Conservation (phyloP, 1,140 invertebrate species). For the Stegodyphus dumicola region DNA sequence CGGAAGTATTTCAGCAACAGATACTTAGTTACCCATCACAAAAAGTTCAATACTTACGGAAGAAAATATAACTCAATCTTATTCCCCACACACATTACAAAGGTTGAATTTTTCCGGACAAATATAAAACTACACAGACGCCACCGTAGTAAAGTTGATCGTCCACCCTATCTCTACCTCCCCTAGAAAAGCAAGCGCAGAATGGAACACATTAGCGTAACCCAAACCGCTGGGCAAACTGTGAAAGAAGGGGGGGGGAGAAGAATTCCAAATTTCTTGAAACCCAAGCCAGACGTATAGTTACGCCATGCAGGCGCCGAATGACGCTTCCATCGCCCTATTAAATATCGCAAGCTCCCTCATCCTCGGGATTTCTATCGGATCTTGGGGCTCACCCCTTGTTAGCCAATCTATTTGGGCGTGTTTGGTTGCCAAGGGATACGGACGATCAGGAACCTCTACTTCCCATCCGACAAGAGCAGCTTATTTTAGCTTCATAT, state of each 20-base stretch:
- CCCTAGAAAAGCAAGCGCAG: background rate
- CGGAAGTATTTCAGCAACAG: background rate
- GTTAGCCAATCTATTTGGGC: conserved; percentile 55
- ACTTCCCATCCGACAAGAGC: background rate
- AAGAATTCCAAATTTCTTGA: conserved; percentile 56
- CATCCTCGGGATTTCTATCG: conserved; percentile 9
- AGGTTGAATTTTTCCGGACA: background rate
- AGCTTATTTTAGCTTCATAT: background rate
- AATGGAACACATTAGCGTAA: conserved; percentile 49
- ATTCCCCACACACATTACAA: background rate
- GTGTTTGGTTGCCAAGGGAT: conserved; percentile 53
- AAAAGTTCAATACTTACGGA: background rate
- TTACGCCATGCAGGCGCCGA: conserved; percentile 48
- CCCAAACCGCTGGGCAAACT: conserved; percentile 2
- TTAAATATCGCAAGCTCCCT: background rate
- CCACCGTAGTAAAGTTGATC: background rate
- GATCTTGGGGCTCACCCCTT: background rate
- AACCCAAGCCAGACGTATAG: conserved; percentile 55
- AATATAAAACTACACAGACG: conserved; percentile 1
- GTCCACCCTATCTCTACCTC: background rate
- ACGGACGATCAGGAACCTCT: background rate
- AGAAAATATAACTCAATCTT: background rate
- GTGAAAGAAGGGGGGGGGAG: background rate
- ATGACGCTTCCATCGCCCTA: background rate
- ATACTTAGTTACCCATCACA: background rate